phyloP scores from a whole-genome alignment of 2,797 vertebrate species.

The Arnoldichthys spilopterus region DNA sequence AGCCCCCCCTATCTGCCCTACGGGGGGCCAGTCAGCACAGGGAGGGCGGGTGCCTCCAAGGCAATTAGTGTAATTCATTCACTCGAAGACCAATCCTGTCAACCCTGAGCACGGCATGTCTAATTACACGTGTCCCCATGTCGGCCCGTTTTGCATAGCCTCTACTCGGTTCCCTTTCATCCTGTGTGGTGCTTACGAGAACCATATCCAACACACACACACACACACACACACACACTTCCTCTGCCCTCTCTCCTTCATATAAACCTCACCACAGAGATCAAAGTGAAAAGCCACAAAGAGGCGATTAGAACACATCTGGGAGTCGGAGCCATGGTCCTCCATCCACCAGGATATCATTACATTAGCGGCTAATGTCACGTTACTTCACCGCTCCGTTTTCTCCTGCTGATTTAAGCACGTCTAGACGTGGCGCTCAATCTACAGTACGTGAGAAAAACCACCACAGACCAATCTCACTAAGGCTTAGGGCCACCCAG shows the following conservation, averaged over 20 bases:
- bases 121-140: conserved; percentile 61
- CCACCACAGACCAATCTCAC: not conserved
- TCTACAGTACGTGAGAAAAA: not conserved
- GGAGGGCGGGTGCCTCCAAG: conserved; percentile 54
- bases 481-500: not conserved
- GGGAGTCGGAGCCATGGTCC: conserved; percentile 61
- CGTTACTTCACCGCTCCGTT: conserved; percentile 63
- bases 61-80: conserved; percentile 72
- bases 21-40: conserved; percentile 43
- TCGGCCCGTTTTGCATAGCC: conserved; percentile 60
- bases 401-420: conserved; percentile 44
- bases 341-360: conserved; percentile 50
- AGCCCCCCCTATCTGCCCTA: conserved; percentile 49
- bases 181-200: conserved; percentile 36
- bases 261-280: conserved; percentile 70
- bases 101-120: conserved; percentile 51
- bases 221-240: conserved; percentile 6
- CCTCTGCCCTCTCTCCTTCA: conserved; percentile 36
- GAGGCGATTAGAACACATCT: conserved; percentile 75
- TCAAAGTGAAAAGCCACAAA: conserved; percentile 71
- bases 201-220: conserved; percentile 26
- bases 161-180: conserved; percentile 46
- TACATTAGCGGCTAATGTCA: conserved; percentile 46
- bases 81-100: conserved; percentile 62
- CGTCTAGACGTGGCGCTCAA: conserved; percentile 25